Evolutionary conservation across 2,888 invertebrate genomes (phyloP).

Genomic region (Platycheirus albimanus): DNA sequence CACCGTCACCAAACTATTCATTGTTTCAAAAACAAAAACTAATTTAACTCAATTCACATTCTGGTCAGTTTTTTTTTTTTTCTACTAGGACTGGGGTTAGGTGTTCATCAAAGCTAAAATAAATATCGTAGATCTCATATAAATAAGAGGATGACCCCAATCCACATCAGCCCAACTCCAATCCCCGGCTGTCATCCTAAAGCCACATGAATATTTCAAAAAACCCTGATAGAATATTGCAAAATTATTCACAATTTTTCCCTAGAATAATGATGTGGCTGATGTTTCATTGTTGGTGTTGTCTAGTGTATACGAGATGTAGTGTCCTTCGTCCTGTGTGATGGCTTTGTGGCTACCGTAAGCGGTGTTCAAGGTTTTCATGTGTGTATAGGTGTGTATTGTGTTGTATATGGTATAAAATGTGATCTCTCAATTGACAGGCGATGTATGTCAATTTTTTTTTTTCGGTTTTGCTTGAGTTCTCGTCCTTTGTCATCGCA

Average conservation of each 20-base stretch:
- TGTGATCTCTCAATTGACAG: slow-evolving; percentile 49
- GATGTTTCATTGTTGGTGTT: slow-evolving; percentile 13
- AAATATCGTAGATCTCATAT: background rate
- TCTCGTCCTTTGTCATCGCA: slow-evolving; percentile 20
- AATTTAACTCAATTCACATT: too few relatives aligned
- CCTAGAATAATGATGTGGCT: slow-evolving; percentile 31
- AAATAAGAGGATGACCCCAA: background rate
- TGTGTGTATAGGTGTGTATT: slow-evolving; percentile 2
- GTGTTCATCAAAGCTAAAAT: background rate
- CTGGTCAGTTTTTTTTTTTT: background rate
- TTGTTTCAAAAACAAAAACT: too few relatives aligned
- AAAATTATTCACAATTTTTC: slow-evolving; percentile 32
- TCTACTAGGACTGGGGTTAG: too few relatives aligned
- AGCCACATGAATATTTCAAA: slow-evolving; percentile 10
- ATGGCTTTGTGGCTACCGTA: slow-evolving; percentile 1
- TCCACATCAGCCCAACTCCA: too few relatives aligned
- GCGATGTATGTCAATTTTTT: slow-evolving; percentile 14
- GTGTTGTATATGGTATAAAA: too few relatives aligned
- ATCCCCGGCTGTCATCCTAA: too few relatives aligned
- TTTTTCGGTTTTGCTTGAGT: too few relatives aligned
- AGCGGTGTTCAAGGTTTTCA: background rate
- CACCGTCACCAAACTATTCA: too few relatives aligned
- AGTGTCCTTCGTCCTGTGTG: slow-evolving; percentile 5
- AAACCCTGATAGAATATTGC: background rate
- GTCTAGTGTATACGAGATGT: too few relatives aligned